Conservation (phyloP, 2,888 invertebrate genomes). For the Eupithecia pulchellata region DNA sequence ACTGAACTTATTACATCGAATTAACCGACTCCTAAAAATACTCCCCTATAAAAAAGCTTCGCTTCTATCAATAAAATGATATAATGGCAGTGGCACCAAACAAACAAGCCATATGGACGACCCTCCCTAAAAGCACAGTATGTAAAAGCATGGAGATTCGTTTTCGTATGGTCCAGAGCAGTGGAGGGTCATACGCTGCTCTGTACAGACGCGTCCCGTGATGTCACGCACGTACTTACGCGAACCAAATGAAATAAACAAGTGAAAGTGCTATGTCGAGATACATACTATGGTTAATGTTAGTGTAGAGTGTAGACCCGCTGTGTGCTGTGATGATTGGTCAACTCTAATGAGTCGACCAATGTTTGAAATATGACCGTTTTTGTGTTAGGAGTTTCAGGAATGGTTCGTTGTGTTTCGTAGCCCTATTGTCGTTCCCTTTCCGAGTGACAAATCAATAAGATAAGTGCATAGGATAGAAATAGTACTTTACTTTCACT, state of each 20-base stretch:
- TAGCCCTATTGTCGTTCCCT: background rate
- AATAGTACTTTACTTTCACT: no score
- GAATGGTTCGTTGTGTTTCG: constrained; percentile 1
- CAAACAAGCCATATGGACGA: constrained; percentile 49
- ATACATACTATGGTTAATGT: background rate
- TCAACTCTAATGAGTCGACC: constrained; percentile 47
- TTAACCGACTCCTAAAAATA: constrained; percentile 16
- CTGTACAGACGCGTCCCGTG: constrained; percentile 51
- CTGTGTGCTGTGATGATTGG: constrained; percentile 35
- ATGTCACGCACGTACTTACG: constrained; percentile 42
- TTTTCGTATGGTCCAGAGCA: constrained; percentile 33
- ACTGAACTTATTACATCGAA: constrained; percentile 6
- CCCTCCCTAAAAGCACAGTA: no score
- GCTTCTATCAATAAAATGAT: constrained; percentile 47
- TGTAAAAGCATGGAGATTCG: constrained; percentile 15
- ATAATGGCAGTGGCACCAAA: constrained; percentile 48
- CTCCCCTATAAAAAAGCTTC: constrained; percentile 41
- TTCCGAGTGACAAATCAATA: no score
- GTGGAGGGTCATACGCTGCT: constrained; percentile 55
- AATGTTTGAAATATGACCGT: constrained; percentile 54
- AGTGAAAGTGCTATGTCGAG: constrained; percentile 21
- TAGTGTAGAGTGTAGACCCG: background rate
- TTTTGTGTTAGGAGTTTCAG: constrained; percentile 49
- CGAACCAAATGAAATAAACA: constrained; percentile 17
- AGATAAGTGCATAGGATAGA: no score